Percentiles rank a stretch among this genome's conserved stretches.
These are phyloP conservation scores for Drosophila antonietae DNA, from an alignment of 2,888 invertebrate genomes.

Conservation along the genomic window DNA sequence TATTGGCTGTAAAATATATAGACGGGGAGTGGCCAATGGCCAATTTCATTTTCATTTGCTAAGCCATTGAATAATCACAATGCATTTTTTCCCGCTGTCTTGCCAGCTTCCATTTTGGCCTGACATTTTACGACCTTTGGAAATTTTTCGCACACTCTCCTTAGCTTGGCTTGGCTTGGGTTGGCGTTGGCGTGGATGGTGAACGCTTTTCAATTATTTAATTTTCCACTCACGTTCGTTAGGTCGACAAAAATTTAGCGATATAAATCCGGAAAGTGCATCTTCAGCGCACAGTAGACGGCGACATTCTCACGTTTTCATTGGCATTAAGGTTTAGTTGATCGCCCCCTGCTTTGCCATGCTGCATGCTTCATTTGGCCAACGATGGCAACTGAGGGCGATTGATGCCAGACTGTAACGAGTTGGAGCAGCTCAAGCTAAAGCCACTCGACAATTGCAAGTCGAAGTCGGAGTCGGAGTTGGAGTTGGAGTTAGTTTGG, in stretches of 20 bases:
- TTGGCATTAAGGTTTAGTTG: conserved; percentile 74
- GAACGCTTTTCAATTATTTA: conserved; percentile 77
- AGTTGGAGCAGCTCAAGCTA: conserved; percentile 34
- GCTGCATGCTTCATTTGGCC: conserved; percentile 69
- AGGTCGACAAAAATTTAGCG: conserved; percentile 58
- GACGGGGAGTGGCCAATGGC: conserved; percentile 57
- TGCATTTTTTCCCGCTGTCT: conserved; percentile 54
- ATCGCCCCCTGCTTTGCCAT: conserved; percentile 47
- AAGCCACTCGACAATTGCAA: conserved; percentile 36
- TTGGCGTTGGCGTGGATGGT: conserved; percentile 12
- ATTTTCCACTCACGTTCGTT: conserved; percentile 79
- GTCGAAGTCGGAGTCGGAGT: conserved; percentile 18
- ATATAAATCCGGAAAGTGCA: conserved; percentile 74
- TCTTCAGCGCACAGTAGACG: conserved; percentile 64
- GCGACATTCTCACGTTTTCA: conserved; percentile 79
- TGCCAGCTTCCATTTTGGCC: conserved; percentile 45
- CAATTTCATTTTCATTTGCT: conserved; percentile 76
- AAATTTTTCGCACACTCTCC: conserved; percentile 66
- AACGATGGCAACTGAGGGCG: conserved; percentile 34
- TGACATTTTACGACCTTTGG: conserved; percentile 64
- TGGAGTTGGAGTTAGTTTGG: conserved; percentile 9
- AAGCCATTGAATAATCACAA: conserved; percentile 77
- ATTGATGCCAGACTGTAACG: conserved; percentile 63
- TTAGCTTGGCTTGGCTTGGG: conserved; percentile 12
- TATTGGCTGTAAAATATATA: conserved; percentile 19